Evolutionary conservation across 1,140 invertebrate genomes (phyloP).

Genomic region (Temnothorax nylanderi): DNA sequence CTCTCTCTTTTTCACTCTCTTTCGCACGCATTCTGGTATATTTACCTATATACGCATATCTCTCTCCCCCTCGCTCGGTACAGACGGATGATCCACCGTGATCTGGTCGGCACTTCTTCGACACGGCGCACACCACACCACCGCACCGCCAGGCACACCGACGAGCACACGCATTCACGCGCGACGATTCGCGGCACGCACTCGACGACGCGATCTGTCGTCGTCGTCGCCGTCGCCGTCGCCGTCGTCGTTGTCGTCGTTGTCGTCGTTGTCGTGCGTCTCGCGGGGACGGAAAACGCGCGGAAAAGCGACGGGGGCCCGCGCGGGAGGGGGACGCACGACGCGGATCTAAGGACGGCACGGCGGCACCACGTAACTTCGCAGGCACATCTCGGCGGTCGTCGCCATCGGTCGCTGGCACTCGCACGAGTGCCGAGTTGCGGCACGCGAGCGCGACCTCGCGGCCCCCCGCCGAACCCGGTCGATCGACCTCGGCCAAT

Average conservation of each 20-base stretch:
- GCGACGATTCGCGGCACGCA: slow-evolving; percentile 49
- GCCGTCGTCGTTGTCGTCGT: neutral
- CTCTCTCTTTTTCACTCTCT: neutral
- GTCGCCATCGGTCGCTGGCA: slow-evolving; percentile 73
- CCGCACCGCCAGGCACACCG: slow-evolving; percentile 6
- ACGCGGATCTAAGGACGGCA: neutral
- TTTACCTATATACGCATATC: slow-evolving; percentile 32
- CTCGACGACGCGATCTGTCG: slow-evolving; percentile 47
- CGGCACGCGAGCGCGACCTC: slow-evolving; percentile 57
- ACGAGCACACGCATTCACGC: slow-evolving; percentile 48
- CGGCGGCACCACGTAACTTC: slow-evolving; percentile 55
- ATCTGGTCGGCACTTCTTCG: slow-evolving; percentile 62
- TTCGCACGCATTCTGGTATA: neutral
- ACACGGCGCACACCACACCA: slow-evolving; percentile 65
- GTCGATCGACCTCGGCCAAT: slow-evolving; percentile 61
- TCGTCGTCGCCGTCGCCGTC: neutral
- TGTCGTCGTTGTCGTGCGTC: neutral
- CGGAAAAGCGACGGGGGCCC: slow-evolving; percentile 45
- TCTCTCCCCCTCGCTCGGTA: slow-evolving; percentile 15
- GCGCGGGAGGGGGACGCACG: neutral
- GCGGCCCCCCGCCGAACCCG: slow-evolving; percentile 15
- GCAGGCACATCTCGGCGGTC: slow-evolving; percentile 69
- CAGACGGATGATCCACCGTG: slow-evolving; percentile 41
- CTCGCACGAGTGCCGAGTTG: slow-evolving; percentile 58
- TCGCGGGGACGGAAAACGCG: slow-evolving; percentile 27